Conservation (phyloP, 2,888 invertebrate species). For the Oligia strigilis region DNA sequence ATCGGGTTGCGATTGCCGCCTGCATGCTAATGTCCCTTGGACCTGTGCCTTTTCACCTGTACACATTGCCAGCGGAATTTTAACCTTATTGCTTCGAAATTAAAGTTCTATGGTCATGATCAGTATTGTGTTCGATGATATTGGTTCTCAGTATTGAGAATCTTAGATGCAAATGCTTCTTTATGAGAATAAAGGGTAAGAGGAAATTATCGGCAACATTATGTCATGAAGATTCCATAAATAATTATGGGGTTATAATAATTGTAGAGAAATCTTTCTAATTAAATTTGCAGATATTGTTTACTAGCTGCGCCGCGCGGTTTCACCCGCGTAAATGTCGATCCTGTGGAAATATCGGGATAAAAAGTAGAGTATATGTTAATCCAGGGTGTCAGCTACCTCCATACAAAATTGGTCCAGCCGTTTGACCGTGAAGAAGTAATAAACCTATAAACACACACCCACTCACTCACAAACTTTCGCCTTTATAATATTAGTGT, state of each 20-base stretch:
- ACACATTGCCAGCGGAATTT: slow-evolving; percentile 28
- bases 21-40: slow-evolving; percentile 84
- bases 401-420: too few species aligned
- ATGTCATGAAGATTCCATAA: slow-evolving; percentile 16
- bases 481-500: too few species aligned
- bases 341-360: too few species aligned
- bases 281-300: too few species aligned
- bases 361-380: too few species aligned
- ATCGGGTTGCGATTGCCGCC: slow-evolving; percentile 87
- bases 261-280: neutral
- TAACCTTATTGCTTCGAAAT: slow-evolving; percentile 4
- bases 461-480: too few species aligned
- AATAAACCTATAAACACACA: too few species aligned
- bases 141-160: slow-evolving; percentile 53
- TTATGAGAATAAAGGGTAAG: slow-evolving; percentile 19
- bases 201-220: slow-evolving; percentile 33
- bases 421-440: too few species aligned
- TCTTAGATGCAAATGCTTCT: slow-evolving; percentile 29
- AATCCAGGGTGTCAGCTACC: too few species aligned
- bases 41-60: slow-evolving; percentile 36
- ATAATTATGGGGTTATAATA: neutral
- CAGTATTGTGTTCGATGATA: slow-evolving; percentile 27
- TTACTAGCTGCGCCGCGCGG: too few species aligned
- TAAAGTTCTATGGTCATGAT: neutral
- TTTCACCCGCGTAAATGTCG: too few species aligned